Conservation (phyloP, 1,140 invertebrate genomes). For the Leptinotarsa lineolata region DNA sequence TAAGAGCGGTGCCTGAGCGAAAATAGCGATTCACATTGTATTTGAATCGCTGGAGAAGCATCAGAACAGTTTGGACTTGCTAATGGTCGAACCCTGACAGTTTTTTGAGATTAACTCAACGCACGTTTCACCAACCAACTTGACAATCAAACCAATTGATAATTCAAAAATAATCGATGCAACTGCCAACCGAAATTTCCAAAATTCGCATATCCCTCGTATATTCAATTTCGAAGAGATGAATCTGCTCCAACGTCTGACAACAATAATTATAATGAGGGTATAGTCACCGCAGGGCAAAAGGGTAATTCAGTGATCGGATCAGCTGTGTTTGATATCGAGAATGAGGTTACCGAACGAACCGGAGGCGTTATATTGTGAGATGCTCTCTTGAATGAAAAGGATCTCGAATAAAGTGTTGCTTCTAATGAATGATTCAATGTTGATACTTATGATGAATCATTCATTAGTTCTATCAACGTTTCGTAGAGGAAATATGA, state of each 20-base stretch:
- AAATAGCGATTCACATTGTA: too few species aligned
- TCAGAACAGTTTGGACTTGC: too few species aligned
- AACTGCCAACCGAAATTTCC: too few species aligned
- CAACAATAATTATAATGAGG: conserved; percentile 6
- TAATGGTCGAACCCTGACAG: too few species aligned
- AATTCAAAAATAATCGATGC: too few species aligned
- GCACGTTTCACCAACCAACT: too few species aligned
- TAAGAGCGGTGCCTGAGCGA: too few species aligned
- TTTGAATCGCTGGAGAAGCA: too few species aligned
- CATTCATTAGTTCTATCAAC: conserved; percentile 6
- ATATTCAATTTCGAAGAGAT: neutral
- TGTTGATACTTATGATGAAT: conserved; percentile 4
- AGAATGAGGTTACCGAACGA: neutral
- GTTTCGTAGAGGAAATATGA: conserved; percentile 8
- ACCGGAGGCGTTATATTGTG: neutral
- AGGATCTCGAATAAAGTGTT: conserved; percentile 4
- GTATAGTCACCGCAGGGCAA: neutral
- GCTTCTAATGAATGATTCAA: conserved; percentile 8
- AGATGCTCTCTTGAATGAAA: conserved; percentile 1
- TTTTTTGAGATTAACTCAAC: too few species aligned
- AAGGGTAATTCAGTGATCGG: conserved; percentile 2
- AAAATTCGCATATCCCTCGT: neutral
- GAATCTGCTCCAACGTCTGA: neutral
- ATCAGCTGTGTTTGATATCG: neutral
- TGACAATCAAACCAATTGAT: too few species aligned